Percentiles rank a stretch among this genome's conserved stretches.
Conservation (phyloP, 2,888 invertebrate genomes). For the Stenodema calcarata region DNA sequence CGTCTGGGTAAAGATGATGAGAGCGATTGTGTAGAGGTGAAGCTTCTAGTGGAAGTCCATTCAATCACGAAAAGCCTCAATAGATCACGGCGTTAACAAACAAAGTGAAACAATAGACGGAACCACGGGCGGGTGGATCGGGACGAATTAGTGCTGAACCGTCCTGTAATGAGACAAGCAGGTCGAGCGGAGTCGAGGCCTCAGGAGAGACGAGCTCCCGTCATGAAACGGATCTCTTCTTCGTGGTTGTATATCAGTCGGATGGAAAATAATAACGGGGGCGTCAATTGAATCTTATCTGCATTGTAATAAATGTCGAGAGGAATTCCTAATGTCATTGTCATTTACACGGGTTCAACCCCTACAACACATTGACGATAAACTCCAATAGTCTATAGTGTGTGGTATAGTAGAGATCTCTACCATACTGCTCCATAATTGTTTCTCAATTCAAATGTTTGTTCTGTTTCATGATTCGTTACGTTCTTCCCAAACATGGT, state of each 20-base stretch:
- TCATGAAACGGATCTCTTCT: neutral
- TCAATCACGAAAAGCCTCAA: conserved; percentile 19
- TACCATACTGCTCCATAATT: too few relatives aligned
- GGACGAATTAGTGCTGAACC: conserved; percentile 19
- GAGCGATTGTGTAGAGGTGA: neutral
- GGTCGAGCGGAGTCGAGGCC: neutral
- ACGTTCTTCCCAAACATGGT: too few relatives aligned
- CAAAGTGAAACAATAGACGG: conserved; percentile 9
- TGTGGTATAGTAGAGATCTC: too few relatives aligned
- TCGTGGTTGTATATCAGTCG: neutral
- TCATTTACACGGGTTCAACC: too few relatives aligned
- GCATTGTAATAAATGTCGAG: too few relatives aligned
- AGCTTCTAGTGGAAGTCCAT: neutral
- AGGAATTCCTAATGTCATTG: too few relatives aligned
- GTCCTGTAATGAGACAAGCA: neutral
- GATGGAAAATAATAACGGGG: neutral
- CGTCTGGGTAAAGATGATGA: neutral
- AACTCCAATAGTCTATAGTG: too few relatives aligned
- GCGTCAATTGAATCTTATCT: neutral
- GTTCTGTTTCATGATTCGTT: too few relatives aligned
- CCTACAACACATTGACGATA: too few relatives aligned
- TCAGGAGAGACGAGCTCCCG: neutral
- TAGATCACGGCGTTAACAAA: conserved; percentile 20
- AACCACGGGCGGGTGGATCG: neutral
- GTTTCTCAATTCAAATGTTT: too few relatives aligned